Evolutionary conservation across 2,113 vertebrate species (phyloP), one percentile per base, ranked within the genome.

Genomic region (Oryzias curvinotus): DNA sequence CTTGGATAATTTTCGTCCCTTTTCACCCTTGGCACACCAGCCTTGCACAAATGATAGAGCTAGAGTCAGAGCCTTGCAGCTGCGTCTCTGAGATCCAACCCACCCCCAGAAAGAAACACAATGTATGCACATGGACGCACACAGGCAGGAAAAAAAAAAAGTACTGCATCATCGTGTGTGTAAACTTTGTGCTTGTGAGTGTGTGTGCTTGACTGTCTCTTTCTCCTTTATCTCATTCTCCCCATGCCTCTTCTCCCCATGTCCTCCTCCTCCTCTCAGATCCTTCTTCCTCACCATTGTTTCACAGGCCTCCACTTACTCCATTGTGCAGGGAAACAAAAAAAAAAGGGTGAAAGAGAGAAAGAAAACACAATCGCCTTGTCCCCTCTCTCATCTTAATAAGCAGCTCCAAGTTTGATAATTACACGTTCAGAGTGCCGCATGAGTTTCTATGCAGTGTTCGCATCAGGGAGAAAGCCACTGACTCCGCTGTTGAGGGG

Each of bases 1-100:
- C 88, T 87, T 82, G 87, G 90, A 92, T 93, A 91, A 93, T 94
- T 94, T 93, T 87, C 69, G 84, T 89, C 90, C 93, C 86, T 89
- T 92, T 90, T 93, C 92, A 89, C 91, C 91, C 92, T 93, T 90
- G 88, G 89, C 74, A 80, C 90, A 92, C 86, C 87, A 88, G 78
- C 85, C 91, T 88, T 92, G 89, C 90, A 90, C 89, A 94, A 93
- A 93, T 93, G 93, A 95, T 90, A 95, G 93, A 95, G 85, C 85
- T 85, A 92, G 85, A 88, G 88, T 89, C 87, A 74, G 93, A 74
- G 93, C 92, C 85, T 91, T 91, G 92, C 93, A 95, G 95, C 94
- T 91, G 91, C 78, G 82, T 75, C 82, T 61, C 56, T 64, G 52
- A 81, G 74, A 77, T 73, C 59, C 79, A 55, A 75, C 55, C 71